Evolutionary conservation across 2,797 vertebrate genomes (phyloP), one percentile per base, ranked within the genome.

Genomic region (Neosilurus mollespiculum): DNA sequence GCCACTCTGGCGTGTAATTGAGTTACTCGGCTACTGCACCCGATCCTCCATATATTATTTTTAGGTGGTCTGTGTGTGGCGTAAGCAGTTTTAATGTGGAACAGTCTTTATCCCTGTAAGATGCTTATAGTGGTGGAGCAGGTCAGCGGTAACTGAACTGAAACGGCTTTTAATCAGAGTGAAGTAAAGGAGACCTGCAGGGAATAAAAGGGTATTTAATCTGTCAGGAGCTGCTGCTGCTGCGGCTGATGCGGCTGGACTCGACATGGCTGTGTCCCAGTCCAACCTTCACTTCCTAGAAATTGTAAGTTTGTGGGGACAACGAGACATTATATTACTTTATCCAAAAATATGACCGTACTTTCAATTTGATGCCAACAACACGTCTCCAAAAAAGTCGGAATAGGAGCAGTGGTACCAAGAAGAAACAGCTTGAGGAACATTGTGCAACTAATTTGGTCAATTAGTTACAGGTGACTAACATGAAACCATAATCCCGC

Each of bases 131-230:
- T 58, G 53, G 71, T 43, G 18, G 80, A 78, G 81, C 83, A 76
- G 58, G 81, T 78, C 81, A 83, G 78, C 54, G 49, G 88, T 87
- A 89, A 80, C 78, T 91, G 87, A 86, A 89, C 87, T 84, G 86
- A 91, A 89, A 85, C 88, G 87, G 89, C 84, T 89, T 92, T 95
- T 93, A 94, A 94, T 94, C 92, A 92, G 83, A 88, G 90, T 89
- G 93, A 93, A 94, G 92, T 93, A 91, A 92, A 92, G 90, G 90
- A 93, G 87, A 91, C 65, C 91, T 89, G 92, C 92, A 93, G 93
- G 85, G 92, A 92, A 88, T 89, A 92, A 94, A 94, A 91, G 89
- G 92, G 91, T 89, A 73, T 89, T 91, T 93, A 93, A 93, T 93
- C 91, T 94, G 92, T 92, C 92, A 92, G 90, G 87, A 84, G 87